Percentiles rank a stretch among this genome's conserved stretches.
phyloP scores from a whole-genome alignment of 2,888 invertebrate genomes.

The Sceliomorpha sp. region DNA sequence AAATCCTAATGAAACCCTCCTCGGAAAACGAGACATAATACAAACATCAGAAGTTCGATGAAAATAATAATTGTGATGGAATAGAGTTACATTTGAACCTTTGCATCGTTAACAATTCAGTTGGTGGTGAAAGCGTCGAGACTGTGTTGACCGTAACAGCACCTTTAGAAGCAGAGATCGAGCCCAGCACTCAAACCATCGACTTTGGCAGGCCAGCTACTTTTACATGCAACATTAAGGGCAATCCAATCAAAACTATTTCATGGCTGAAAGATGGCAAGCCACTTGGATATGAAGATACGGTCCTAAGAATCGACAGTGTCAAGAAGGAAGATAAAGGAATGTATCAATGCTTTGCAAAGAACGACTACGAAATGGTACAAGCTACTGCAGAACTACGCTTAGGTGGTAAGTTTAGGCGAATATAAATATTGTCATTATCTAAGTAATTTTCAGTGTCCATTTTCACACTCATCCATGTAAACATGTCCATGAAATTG shows the following conservation, averaged over 20 bases:
- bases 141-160: conserved; percentile 96
- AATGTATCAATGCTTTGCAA: conserved; percentile 97
- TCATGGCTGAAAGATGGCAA: conserved; percentile 97
- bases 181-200: conserved; percentile 94
- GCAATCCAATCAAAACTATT: conserved; percentile 94
- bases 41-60: no score
- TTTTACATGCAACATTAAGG: conserved; percentile 94
- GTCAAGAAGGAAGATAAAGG: conserved; percentile 97
- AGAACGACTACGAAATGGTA: conserved; percentile 95
- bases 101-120: conserved; percentile 97
- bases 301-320: conserved; percentile 91
- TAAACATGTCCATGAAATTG: no score
- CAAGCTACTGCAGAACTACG: conserved; percentile 95
- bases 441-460: no score
- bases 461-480: no score
- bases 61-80: no score
- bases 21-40: no score
- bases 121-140: conserved; percentile 95
- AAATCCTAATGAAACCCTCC: no score
- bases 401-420: conserved; percentile 96
- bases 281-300: conserved; percentile 90
- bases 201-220: conserved; percentile 96
- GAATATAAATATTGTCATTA: conserved; percentile 79
- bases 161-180: conserved; percentile 92
- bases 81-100: no score